Conservation (phyloP, 1,140 invertebrate species). For the Pseudoatta argentina region DNA sequence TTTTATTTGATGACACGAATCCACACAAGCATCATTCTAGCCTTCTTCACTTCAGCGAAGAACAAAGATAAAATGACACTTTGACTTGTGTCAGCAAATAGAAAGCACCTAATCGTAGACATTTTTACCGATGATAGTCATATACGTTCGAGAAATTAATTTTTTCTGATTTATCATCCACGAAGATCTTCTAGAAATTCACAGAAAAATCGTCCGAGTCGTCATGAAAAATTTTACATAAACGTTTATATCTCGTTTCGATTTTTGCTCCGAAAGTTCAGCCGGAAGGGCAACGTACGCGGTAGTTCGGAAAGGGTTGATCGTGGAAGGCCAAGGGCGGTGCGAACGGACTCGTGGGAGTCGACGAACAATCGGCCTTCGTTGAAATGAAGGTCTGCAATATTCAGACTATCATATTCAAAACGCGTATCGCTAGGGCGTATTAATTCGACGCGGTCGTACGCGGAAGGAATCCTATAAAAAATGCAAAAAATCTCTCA, state of each 20-base stretch:
- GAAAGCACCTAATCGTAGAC: too few species aligned
- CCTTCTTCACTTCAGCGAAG: too few species aligned
- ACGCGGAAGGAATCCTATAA: neutral
- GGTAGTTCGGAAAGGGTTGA: constrained; percentile 33
- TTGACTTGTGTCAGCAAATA: too few species aligned
- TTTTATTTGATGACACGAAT: too few species aligned
- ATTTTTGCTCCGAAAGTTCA: constrained; percentile 35
- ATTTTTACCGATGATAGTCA: neutral
- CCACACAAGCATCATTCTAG: too few species aligned
- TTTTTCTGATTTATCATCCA: neutral
- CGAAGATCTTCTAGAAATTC: neutral
- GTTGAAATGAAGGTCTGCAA: neutral
- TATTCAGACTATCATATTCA: constrained; percentile 4
- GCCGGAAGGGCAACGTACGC: constrained; percentile 31
- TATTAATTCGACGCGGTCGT: constrained; percentile 23
- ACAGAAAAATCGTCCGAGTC: neutral
- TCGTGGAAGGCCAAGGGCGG: constrained; percentile 58
- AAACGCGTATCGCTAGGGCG: constrained; percentile 1
- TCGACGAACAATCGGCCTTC: constrained; percentile 14
- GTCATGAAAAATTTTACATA: neutral
- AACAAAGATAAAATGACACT: too few species aligned
- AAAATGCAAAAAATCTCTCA: neutral
- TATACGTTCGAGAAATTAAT: neutral
- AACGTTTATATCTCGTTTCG: neutral
- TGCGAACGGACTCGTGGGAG: constrained; percentile 33